Evolutionary conservation across 2,888 invertebrate genomes (phyloP), one percentile per base, ranked within the genome.

Genomic region (Plagodis dolabraria): DNA sequence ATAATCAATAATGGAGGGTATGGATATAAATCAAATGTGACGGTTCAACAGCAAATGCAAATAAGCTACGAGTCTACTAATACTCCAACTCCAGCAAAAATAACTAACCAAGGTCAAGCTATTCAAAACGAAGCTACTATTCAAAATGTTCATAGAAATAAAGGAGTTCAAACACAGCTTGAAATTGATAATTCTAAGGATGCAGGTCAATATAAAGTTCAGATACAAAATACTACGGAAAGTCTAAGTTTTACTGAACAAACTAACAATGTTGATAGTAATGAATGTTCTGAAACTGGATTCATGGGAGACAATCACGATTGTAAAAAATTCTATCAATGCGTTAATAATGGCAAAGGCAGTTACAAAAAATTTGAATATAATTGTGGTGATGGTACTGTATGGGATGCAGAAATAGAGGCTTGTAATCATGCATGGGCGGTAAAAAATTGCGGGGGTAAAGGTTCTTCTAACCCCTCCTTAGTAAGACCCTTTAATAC

Each of bases 271-370:
- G 34, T 35, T 10, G 45, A 36, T 22, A 67, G 60, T 44, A 62
- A 62, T 48, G 46, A 60, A 43, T 72, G 72, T 51, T 56, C 62
- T 11, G 55, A 68, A 57, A 94, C 94, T 79, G 96, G 96, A 40
- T 96, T 95, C 74, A 93, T 94, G 73, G 94, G 94, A 75, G 85
- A 86, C 72, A 46, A 53, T 49, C 74, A 85, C 35, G 93, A 96
- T 71, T 96, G 96, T 71, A 93, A 88, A 51, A 95, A 94, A 75
- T 96, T 96, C 81, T 95, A 95, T 72, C 92, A 95, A 68, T 96
- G 96, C 79, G 94, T 96, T 6, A 84, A 88, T 57, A 90, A 91
- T 66, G 92, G 89, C 10, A 86, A 74, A 67, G 88, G 87, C 8
- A 83, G 85, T 7, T 93, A 83, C 60, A 92, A 82, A 0, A 93